A percentile compares a stretch with the other conserved stretches of the same genome.
Evolutionary conservation across 2,888 invertebrate species (phyloP).

Genomic region (Agonum fuliginosum): DNA sequence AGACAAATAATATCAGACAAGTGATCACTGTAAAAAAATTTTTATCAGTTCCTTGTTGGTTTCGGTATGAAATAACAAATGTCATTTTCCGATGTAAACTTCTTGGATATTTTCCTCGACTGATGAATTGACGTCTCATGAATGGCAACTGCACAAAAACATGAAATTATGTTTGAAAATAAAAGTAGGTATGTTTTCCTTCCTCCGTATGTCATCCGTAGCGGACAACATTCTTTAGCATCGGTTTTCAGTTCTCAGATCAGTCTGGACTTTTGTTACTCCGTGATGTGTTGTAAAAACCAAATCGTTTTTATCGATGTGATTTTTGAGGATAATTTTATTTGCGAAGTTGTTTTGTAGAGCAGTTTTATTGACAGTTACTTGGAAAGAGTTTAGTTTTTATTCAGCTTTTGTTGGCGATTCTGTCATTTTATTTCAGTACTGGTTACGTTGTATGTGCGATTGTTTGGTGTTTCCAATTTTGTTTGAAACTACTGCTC

Average conservation of each 20-base stretch:
- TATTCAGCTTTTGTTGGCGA: constrained; percentile 34
- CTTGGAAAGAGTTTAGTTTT: constrained; percentile 43
- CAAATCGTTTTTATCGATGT: constrained; percentile 45
- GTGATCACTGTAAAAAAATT: no score
- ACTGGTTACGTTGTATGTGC: constrained; percentile 8
- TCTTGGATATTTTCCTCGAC: neutral
- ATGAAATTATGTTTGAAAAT: constrained; percentile 13
- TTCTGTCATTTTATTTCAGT: constrained; percentile 32
- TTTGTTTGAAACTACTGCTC: constrained; percentile 28
- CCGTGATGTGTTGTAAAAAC: constrained; percentile 17
- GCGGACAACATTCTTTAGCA: no score
- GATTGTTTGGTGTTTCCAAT: constrained; percentile 31
- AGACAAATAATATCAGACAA: no score
- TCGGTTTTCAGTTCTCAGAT: no score
- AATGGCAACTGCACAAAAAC: neutral
- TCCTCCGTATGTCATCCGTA: neutral
- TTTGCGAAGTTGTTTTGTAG: constrained; percentile 27
- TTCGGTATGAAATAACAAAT: no score
- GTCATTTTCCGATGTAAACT: no score
- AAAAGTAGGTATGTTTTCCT: constrained; percentile 17
- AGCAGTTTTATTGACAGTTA: constrained; percentile 40
- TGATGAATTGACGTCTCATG: no score
- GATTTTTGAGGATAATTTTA: constrained; percentile 53
- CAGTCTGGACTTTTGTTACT: constrained; percentile 22
- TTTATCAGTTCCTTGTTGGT: no score